Evolutionary conservation across 1,140 invertebrate genomes (phyloP), one percentile per base, ranked within the genome.

Genomic region (Leucophenga varia): DNA sequence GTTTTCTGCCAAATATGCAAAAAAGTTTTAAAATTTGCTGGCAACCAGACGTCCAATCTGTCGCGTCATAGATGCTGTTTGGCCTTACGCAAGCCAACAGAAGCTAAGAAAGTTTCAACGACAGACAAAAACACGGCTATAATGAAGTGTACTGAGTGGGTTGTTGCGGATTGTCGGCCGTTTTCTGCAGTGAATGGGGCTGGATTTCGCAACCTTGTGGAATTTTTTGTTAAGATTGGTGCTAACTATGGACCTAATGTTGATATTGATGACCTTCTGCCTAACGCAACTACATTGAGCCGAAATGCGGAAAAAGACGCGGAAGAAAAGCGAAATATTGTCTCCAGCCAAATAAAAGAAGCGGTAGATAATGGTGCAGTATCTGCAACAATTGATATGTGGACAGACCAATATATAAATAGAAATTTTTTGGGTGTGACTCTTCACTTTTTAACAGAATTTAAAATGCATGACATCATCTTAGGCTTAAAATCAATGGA

Each of bases 351-450:
- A 21, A 34, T 47, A 39, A 25, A n/a, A 19, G 12, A 34, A n/a
- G 13, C 40, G 17, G 35, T 40, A 8, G 10, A 31, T n/a, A 40
- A 13, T n/a, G 45, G 45, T 18, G 10, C 25, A 14, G 45, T 28
- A 12, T 31, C 45, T 31, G 37, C 18, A 5, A 47, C 45, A 14
- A 18, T 34, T 8, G 28, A 47, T 40, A 19, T 47, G 37, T 47
- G 45, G 45, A 32, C 45, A 12, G 37, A 47, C 16, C 39, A 47
- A 21, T 47, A 40, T 40, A 22, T 40, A 7, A 20, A 40, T 5
- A 12, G 45, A 14, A 40, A 47, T 32, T 47, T 47, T 30, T 40
- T 47, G 21, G 45, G 45, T 7, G 37, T 40, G 13, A 47, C 45
- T 12, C 32, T 47, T 10, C 45, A 39, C 30, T 47, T 40, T 19